Evolutionary conservation across 2,797 vertebrate genomes (phyloP), one percentile per base, ranked within the genome.

Genomic region (Lemur catta): DNA sequence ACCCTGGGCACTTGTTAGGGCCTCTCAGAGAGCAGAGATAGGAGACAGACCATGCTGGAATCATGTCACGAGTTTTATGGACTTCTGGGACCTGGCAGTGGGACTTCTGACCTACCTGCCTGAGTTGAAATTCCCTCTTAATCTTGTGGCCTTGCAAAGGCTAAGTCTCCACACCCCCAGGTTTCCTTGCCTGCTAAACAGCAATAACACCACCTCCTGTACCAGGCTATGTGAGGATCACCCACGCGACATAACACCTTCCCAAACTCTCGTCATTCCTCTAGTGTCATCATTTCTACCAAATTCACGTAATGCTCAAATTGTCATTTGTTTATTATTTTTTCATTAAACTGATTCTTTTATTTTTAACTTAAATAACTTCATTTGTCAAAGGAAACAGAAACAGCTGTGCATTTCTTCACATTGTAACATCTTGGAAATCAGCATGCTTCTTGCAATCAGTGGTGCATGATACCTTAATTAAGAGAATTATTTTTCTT

Each of bases 401-500:
- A 50, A 92, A 65, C 0, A 35, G 43, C 71, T n/a, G 43, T 33
- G 50, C 5, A 48, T 76, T 71, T 84, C 65, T 89, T 69, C 69
- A 69, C 26, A 76, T 86, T 82, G 76, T 88, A 81, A 69, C 65
- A 93, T 57, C 82, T 78, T 84, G 96, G 89, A 95, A 95, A 88
- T n/a, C 67, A 93, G 22, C 33, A 7, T 78, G 26, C 46, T 85
- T 93, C 61, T 82, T 94, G 74, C 6, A 89, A 24, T 89, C 48
- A 91, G 3, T 93, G 67, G 35, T 61, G 7, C 35, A n/a, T 43
- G 61, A 96, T 55, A 28, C 41, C 79, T 89, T 93, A 84, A 85
- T 96, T 89, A 87, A 33, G 5, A 82, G 78, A 95, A 94, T 84
- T 84, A 84, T 95, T 96, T 96, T 93, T 95, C 38, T 82, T 95